A percentile compares a stretch with the other conserved stretches of the same genome.
Conservation (phyloP, 2,888 invertebrate species). For the Neoaliturus tenellus region DNA sequence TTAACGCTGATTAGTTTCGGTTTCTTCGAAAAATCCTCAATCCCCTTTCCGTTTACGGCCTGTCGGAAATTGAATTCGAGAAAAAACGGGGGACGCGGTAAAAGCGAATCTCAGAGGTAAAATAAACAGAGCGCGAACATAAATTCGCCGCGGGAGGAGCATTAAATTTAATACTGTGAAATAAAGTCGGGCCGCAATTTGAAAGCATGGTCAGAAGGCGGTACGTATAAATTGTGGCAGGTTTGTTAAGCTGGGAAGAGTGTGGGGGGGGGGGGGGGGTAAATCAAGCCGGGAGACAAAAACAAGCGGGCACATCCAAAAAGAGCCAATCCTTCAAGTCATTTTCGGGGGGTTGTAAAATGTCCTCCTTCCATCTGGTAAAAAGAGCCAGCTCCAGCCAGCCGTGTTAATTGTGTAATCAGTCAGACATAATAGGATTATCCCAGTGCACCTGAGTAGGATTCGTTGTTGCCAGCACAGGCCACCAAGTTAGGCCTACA, state of each 20-base stretch:
- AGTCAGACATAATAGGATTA: too few relatives aligned
- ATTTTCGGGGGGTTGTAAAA: too few relatives aligned
- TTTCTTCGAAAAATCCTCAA: too few relatives aligned
- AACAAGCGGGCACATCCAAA: conserved; percentile 15
- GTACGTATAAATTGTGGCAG: conserved; percentile 42
- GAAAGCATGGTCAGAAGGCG: conserved; percentile 5
- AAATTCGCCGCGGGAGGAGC: background rate
- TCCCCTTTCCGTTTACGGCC: conserved; percentile 1
- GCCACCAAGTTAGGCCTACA: too few relatives aligned
- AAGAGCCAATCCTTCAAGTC: too few relatives aligned
- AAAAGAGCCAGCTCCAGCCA: too few relatives aligned
- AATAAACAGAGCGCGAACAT: background rate
- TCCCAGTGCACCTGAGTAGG: too few relatives aligned
- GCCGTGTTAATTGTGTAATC: too few relatives aligned
- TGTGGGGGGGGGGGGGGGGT: too few relatives aligned
- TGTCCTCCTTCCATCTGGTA: too few relatives aligned
- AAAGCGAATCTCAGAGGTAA: background rate
- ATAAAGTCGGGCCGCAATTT: conserved; percentile 39
- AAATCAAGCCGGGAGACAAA: conserved; percentile 26
- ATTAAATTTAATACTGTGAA: conserved; percentile 21
- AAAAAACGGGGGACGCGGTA: background rate
- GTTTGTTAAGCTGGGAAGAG: conserved; percentile 15
- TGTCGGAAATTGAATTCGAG: background rate
- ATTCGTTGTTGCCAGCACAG: too few relatives aligned
- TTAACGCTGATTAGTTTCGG: too few relatives aligned